Conservation (phyloP, 2,797 vertebrate species). For the Macrochelys suwanniensis region DNA sequence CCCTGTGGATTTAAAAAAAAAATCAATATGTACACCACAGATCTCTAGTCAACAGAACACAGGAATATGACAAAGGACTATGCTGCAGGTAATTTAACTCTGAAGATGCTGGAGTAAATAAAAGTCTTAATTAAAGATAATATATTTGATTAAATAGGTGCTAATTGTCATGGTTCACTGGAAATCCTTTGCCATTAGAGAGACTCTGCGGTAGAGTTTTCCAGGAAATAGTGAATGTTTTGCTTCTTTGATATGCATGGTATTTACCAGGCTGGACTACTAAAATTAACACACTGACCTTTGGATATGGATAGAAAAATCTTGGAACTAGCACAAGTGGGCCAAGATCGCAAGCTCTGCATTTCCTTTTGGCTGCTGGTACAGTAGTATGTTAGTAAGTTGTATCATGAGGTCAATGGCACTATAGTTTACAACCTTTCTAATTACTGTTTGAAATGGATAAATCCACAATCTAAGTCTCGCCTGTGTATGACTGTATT, state of each 20-base stretch:
- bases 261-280: background rate
- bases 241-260: accelerated
- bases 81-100: background rate
- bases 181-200: background rate
- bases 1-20: background rate
- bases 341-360: background rate
- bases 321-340: background rate
- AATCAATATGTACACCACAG: accelerated
- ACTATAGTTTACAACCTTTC: background rate
- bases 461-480: background rate
- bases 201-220: background rate
- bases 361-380: background rate
- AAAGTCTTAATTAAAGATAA: accelerated
- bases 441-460: background rate
- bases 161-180: background rate
- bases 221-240: background rate
- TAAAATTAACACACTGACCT: background rate
- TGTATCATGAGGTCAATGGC: background rate
- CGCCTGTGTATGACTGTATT: background rate
- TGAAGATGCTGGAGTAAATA: background rate
- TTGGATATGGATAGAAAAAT: background rate
- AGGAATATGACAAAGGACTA: background rate
- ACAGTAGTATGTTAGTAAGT: background rate
- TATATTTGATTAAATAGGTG: background rate
- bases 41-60: background rate